Base-by-base conservation (phyloP, 2,113 vertebrate genomes). In the Ctenomys sociabilis region DNA sequence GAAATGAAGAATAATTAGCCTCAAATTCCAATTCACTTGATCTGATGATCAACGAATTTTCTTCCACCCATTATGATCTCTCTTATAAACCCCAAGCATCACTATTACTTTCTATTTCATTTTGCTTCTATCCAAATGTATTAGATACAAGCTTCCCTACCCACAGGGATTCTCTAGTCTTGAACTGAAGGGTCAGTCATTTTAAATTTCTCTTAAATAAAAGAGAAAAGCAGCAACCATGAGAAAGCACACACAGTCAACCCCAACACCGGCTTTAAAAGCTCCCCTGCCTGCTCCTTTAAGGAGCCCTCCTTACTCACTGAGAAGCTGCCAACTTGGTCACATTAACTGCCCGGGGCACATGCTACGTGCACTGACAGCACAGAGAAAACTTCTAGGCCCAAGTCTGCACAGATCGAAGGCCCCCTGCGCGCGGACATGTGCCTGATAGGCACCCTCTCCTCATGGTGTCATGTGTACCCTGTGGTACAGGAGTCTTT, bases 71-170 rank as follows among this genome's bases (percentile, higher is more conserved):
- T 19, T 40, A 2, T 35, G 63, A n/a, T 59, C 30, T 17, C 28
- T 64, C n/a, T 21, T 26, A 82, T 81, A 45, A 78, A 80, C 28
- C 30, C 77, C 16, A 63, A 87, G 21, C 59, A 26, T 80, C 89
- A 86, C 88, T 80, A 59, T 87, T 54, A 88, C 35, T 43, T 78
- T 24, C 37, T 52, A 7, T n/a, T 70, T 93, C 28, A 57, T 49
- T 92, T 35, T 88, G 85, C 49, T 26, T 75, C 66, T 26, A 73
- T n/a, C 17, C 28, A 88, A 73, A 14, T 49, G 59, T 43, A 24
- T 75, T 57, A 87, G 66, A 94, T 68, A 77, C 22, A 64, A 94
- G n/a, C 26, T 68, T 92, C 30, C 32, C 32, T 64, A 59, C 24
- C 37, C 17, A 11, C 37, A 4, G 68, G 30, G 63, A 52, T 93